phyloP scores from a whole-genome alignment of 2,797 vertebrate genomes.

The Ptychobarbus kaznakovi region DNA sequence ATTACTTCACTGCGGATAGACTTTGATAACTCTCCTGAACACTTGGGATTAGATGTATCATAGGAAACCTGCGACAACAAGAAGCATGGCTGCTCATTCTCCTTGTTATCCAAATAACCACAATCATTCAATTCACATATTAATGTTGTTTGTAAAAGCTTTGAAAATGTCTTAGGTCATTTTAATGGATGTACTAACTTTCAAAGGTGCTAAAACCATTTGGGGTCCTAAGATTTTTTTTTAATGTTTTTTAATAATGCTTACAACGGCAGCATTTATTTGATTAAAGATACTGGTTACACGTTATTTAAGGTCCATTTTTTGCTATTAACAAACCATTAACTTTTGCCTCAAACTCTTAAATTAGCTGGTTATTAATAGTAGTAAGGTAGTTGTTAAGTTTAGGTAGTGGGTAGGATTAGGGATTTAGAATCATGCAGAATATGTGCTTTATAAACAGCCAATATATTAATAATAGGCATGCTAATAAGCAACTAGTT shows the following conservation, averaged over 20 bases:
- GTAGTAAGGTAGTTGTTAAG: neutral
- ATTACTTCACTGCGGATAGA: conserved; percentile 24
- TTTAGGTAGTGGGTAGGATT: neutral
- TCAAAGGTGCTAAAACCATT: neutral
- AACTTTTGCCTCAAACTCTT: neutral
- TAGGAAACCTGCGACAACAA: conserved; percentile 30
- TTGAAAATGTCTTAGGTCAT: neutral
- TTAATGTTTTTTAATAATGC: no score
- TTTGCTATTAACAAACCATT: neutral
- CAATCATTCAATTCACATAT: neutral
- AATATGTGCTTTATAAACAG: neutral
- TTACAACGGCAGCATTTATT: neutral
- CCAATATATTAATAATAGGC: neutral
- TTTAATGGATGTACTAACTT: neutral
- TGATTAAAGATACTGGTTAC: neutral
- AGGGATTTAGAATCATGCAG: neutral
- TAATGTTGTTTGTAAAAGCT: conserved; percentile 9
- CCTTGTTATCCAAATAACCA: neutral
- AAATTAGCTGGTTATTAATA: neutral
- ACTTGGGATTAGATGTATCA: conserved; percentile 15
- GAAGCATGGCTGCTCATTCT: neutral
- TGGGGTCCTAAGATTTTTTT: neutral
- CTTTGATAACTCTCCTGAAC: neutral
- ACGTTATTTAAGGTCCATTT: neutral
- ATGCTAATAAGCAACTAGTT: neutral